phyloP scores from a whole-genome alignment of 53 echinoderm and acorn worm species.

The Paracentrotus lividus region DNA sequence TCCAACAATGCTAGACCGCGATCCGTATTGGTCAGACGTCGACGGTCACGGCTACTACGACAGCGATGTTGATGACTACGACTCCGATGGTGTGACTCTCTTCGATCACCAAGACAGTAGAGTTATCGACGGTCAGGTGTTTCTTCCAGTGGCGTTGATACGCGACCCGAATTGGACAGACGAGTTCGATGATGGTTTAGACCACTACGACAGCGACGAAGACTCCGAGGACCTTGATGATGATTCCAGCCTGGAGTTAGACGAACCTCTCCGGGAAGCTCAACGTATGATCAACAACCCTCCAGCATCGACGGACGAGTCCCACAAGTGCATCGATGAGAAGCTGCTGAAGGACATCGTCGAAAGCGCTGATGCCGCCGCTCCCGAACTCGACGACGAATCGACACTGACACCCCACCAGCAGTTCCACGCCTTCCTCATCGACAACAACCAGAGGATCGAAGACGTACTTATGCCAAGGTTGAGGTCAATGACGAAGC shows the following conservation, averaged over 20 bases:
- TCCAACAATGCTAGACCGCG: not conserved
- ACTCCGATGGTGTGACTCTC: too few relatives aligned
- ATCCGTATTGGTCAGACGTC: too few relatives aligned
- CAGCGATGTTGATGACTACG: too few relatives aligned
- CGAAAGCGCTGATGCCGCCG: not conserved
- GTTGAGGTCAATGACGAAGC: not conserved
- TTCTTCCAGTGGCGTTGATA: too few relatives aligned
- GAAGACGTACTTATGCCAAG: slow-evolving; percentile 18
- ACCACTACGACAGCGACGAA: not conserved
- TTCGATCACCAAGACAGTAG: too few relatives aligned
- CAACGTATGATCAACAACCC: slow-evolving; percentile 29
- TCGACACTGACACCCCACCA: not conserved
- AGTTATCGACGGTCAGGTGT: too few relatives aligned
- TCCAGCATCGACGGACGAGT: not conserved
- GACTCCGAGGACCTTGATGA: not conserved
- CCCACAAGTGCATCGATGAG: slow-evolving; percentile 54
- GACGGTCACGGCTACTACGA: slow-evolving; percentile 42
- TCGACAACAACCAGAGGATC: not conserved
- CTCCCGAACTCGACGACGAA: not conserved
- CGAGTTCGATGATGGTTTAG: not conserved
- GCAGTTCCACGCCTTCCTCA: slow-evolving; percentile 20
- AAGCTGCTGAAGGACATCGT: slow-evolving; percentile 54
- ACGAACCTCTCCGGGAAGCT: not conserved
- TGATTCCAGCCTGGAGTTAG: not conserved
- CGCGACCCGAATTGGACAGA: too few relatives aligned